Evolutionary conservation across 1,140 invertebrate species (phyloP).

Genomic region (Zaprionus kolodkinae): DNA sequence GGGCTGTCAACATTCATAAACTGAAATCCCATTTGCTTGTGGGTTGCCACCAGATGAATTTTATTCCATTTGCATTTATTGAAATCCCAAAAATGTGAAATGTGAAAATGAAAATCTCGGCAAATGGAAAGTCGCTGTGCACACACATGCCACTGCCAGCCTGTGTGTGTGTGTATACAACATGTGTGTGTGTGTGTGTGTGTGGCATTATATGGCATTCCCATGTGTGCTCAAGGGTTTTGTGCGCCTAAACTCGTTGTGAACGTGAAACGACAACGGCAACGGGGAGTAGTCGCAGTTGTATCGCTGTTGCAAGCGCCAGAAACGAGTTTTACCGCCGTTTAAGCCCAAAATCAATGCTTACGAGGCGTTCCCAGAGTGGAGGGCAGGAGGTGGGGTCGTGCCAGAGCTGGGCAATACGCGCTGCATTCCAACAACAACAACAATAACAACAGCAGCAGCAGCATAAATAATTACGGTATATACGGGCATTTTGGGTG

Average conservation of each 20-base stretch:
- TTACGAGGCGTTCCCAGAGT: slow-evolving; percentile 8
- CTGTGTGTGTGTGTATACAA: not conserved
- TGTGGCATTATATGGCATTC: slow-evolving; percentile 51
- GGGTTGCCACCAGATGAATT: slow-evolving; percentile 59
- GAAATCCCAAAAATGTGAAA: slow-evolving; percentile 72
- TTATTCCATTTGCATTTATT: slow-evolving; percentile 74
- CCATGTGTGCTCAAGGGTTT: slow-evolving; percentile 73
- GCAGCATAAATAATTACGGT: slow-evolving; percentile 62
- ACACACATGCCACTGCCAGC: slow-evolving; percentile 35
- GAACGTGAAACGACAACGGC: slow-evolving; percentile 15
- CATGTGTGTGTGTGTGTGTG: slow-evolving; percentile 1
- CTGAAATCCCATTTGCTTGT: slow-evolving; percentile 64
- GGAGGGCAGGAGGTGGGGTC: not conserved
- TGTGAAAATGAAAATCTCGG: slow-evolving; percentile 74
- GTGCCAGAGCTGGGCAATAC: not conserved
- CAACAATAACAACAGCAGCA: slow-evolving; percentile 25
- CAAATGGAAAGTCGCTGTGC: slow-evolving; percentile 72
- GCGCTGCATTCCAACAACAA: slow-evolving; percentile 58
- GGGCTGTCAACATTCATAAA: slow-evolving; percentile 63
- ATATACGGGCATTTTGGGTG: slow-evolving; percentile 60
- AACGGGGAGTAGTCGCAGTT: slow-evolving; percentile 9
- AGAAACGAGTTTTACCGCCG: slow-evolving; percentile 60
- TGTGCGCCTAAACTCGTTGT: slow-evolving; percentile 71
- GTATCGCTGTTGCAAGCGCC: slow-evolving; percentile 32
- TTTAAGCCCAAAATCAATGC: slow-evolving; percentile 64